Evolutionary conservation across 2,888 invertebrate species (phyloP).

Genomic region (Eupithecia abbreviata): DNA sequence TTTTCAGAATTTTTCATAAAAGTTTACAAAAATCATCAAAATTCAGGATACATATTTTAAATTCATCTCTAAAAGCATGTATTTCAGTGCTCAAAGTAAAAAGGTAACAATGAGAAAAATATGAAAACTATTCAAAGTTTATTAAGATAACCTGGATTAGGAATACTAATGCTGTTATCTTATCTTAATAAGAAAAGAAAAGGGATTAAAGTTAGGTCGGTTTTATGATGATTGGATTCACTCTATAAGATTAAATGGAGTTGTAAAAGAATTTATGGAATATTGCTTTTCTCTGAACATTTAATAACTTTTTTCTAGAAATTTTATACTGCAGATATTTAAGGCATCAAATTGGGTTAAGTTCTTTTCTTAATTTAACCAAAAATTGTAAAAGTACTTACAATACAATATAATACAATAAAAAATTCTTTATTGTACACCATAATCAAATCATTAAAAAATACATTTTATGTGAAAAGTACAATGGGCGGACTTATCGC

Average conservation of each 20-base stretch:
- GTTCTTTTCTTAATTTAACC: neutral
- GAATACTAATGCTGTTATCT: constrained; percentile 35
- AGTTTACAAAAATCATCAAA: too few species aligned
- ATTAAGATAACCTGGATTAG: constrained; percentile 31
- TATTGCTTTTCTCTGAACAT: neutral
- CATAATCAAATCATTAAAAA: too few species aligned
- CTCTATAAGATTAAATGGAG: constrained; percentile 21
- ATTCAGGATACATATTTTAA: too few species aligned
- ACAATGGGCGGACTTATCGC: too few species aligned
- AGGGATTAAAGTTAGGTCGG: constrained; percentile 26
- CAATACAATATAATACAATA: too few species aligned
- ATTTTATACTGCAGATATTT: neutral
- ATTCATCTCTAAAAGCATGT: too few species aligned
- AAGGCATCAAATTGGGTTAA: neutral
- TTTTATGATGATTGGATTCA: constrained; percentile 41
- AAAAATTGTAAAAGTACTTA: too few species aligned
- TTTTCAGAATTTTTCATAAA: too few species aligned
- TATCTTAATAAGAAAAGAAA: constrained; percentile 41
- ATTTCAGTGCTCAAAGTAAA: neutral
- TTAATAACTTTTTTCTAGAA: neutral
- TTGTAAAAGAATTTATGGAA: constrained; percentile 10
- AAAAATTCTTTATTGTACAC: too few species aligned
- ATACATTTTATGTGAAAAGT: too few species aligned
- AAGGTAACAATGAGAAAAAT: constrained; percentile 2
- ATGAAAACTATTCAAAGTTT: constrained; percentile 21